These are phyloP conservation scores for Rachycentron canadum DNA, from an alignment of 2,797 vertebrate species.

Conservation along the genomic window DNA sequence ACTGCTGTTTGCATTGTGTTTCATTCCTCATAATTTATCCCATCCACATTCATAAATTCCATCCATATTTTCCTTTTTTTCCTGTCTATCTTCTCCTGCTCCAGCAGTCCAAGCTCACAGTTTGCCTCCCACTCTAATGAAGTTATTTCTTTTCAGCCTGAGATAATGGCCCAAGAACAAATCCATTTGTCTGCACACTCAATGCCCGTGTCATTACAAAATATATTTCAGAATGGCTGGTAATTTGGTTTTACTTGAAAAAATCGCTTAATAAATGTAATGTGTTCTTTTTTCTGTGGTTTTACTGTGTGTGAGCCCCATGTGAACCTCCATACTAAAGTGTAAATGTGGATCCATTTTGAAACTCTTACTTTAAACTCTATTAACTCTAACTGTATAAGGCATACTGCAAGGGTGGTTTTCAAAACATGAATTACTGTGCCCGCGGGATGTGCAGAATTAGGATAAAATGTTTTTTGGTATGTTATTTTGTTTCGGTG, in stretches of 20 bases:
- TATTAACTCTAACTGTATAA: constrained; percentile 6
- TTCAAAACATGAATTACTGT: constrained; percentile 22
- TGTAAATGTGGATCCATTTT: constrained; percentile 17
- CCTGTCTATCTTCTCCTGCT: constrained; percentile 30
- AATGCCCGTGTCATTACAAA: constrained; percentile 55
- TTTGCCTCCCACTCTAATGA: constrained; percentile 46
- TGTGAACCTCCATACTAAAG: constrained; percentile 6
- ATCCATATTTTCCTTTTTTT: constrained; percentile 13
- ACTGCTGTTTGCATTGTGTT: constrained; percentile 26
- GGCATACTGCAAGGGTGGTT: neutral
- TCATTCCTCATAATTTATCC: constrained; percentile 19
- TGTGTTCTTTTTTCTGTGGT: constrained; percentile 5
- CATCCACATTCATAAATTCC: constrained; percentile 31
- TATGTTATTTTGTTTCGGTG: constrained; percentile 14
- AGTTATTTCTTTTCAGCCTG: constrained; percentile 59
- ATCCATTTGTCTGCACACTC: constrained; percentile 58
- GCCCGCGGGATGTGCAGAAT: constrained; percentile 21
- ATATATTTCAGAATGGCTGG: constrained; percentile 46
- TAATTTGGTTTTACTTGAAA: constrained; percentile 42
- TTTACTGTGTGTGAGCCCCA: neutral
- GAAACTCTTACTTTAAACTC: constrained; percentile 16
- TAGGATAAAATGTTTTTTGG: constrained; percentile 25
- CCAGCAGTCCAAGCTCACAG: constrained; percentile 22
- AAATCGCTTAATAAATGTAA: constrained; percentile 25
- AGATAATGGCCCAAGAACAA: constrained; percentile 59